These are phyloP conservation scores for Himalopsyche kuldschensis DNA, from an alignment of 2,888 invertebrate genomes.

Conservation along the genomic window DNA sequence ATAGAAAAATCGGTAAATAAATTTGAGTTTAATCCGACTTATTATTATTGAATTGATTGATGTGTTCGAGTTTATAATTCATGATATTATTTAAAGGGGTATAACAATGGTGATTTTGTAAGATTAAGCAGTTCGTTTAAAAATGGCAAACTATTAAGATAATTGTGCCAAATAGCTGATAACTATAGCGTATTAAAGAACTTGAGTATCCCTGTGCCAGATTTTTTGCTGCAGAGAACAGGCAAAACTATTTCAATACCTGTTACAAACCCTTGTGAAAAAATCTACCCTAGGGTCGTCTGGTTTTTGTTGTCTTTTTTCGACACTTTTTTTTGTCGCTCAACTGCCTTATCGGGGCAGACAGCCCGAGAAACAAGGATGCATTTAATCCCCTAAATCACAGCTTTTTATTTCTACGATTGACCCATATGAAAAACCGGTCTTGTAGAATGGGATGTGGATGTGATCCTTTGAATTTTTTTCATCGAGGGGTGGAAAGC, in stretches of 20 bases:
- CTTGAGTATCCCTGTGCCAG: neutral
- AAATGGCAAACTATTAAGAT: no score
- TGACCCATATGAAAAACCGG: constrained; percentile 3
- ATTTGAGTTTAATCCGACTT: no score
- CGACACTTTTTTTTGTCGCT: neutral
- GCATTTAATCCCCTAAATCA: constrained; percentile 3
- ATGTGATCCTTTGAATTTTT: neutral
- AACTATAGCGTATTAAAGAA: neutral
- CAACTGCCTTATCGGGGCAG: neutral
- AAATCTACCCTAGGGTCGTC: neutral
- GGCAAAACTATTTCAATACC: neutral
- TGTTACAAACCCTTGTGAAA: neutral
- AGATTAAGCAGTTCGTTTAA: no score
- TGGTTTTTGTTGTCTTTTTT: neutral
- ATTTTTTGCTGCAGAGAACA: neutral
- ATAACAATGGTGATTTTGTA: no score
- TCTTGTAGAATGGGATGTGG: neutral
- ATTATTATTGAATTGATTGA: no score
- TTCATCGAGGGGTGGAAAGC: neutral
- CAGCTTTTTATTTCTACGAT: neutral
- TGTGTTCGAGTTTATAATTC: no score
- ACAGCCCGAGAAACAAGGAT: neutral
- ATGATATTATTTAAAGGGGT: no score
- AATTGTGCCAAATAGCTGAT: no score
- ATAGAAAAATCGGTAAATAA: no score